Conservation (phyloP, 2,113 vertebrate genomes). For the Zosterops borbonicus region DNA sequence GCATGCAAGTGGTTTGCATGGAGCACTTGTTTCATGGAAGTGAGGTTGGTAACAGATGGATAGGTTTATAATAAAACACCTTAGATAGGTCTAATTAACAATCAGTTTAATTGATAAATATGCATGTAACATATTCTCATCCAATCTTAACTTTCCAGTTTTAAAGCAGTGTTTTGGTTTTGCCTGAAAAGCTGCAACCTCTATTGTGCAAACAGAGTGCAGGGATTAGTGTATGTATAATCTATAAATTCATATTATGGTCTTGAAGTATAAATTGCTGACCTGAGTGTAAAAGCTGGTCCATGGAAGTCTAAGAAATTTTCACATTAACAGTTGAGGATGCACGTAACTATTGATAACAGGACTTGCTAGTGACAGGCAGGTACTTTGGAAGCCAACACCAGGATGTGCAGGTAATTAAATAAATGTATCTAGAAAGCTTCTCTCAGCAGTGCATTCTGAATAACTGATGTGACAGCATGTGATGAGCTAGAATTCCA, state of each 20-base stretch:
- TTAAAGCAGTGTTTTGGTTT: neutral
- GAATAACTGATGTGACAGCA: conserved; percentile 33
- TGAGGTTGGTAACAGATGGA: neutral
- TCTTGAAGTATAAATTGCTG: conserved; percentile 1
- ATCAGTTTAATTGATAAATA: neutral
- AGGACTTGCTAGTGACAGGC: neutral
- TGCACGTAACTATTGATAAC: neutral
- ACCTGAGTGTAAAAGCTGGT: neutral
- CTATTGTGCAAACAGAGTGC: neutral
- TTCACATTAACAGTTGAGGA: neutral
- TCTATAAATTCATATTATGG: neutral
- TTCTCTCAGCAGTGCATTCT: neutral
- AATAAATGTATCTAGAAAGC: conserved; percentile 44
- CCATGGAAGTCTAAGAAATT: neutral
- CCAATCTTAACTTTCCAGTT: neutral
- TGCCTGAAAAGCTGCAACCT: neutral
- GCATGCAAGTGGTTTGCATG: neutral
- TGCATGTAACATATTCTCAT: neutral
- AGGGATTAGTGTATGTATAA: neutral
- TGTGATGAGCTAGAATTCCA: neutral
- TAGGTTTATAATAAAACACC: neutral
- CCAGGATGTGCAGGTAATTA: neutral
- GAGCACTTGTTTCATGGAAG: neutral
- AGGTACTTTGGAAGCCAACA: neutral
- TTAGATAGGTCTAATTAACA: neutral